Evolutionary conservation across 2,888 invertebrate species (phyloP).

Genomic region (Bellardia pandia): DNA sequence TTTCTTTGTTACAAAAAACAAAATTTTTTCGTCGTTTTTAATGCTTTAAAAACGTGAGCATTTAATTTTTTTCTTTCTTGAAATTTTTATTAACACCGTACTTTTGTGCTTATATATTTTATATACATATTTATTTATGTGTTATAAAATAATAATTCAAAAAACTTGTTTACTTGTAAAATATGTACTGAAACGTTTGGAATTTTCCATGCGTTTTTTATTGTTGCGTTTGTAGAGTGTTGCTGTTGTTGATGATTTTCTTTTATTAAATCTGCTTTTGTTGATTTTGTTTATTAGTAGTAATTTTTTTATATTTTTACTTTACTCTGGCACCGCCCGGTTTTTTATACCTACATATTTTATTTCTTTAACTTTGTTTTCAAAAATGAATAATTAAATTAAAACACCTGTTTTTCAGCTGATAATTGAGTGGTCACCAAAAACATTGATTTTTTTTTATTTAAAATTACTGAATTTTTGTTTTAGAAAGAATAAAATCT

Average conservation of each 20-base stretch:
- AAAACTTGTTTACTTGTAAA: slow-evolving; percentile 72
- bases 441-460: slow-evolving; percentile 38
- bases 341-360: slow-evolving; percentile 45
- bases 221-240: slow-evolving; percentile 45
- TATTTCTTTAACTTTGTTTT: slow-evolving; percentile 18
- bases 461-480: slow-evolving; percentile 9
- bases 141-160: slow-evolving; percentile 17
- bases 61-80: slow-evolving; percentile 55
- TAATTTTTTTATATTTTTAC: slow-evolving; percentile 42
- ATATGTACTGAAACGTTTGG: slow-evolving; percentile 68
- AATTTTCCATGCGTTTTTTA: slow-evolving; percentile 75
- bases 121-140: slow-evolving; percentile 36
- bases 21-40: slow-evolving; percentile 45
- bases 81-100: slow-evolving; percentile 36
- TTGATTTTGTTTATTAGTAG: slow-evolving; percentile 24
- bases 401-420: slow-evolving; percentile 33
- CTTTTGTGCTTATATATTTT: slow-evolving; percentile 22
- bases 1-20: slow-evolving; percentile 63
- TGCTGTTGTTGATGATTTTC: slow-evolving; percentile 46
- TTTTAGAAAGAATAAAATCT: background rate
- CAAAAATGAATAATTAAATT: slow-evolving; percentile 5
- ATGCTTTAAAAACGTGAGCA: slow-evolving; percentile 69
- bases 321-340: slow-evolving; percentile 69
- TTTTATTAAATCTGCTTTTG: slow-evolving; percentile 14
- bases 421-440: background rate